phyloP scores from a whole-genome alignment of 1,140 invertebrate species.

The Brachionus asplanchnoidis region DNA sequence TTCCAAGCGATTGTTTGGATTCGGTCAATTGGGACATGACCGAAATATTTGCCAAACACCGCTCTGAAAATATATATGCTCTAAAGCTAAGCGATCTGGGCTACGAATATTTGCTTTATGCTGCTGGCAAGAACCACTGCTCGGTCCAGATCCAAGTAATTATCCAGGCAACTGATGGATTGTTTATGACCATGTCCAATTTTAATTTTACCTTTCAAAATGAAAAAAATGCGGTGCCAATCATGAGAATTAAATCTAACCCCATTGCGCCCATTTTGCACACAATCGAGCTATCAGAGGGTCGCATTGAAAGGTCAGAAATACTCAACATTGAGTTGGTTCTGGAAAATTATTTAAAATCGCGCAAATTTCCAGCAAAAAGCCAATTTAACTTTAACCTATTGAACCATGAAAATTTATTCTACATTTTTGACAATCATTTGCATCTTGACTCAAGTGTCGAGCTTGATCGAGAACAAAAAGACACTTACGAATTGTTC shows the following conservation, averaged over 20 bases:
- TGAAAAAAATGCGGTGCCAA: not conserved
- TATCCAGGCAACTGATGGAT: not conserved
- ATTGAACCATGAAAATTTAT: not conserved
- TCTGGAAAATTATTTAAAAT: not conserved
- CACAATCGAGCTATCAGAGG: not conserved
- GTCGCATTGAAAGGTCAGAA: not conserved
- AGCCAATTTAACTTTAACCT: not conserved
- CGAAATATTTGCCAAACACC: not conserved
- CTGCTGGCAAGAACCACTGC: not conserved
- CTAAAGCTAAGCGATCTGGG: not conserved
- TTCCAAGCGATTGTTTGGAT: not conserved
- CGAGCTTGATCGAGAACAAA: not conserved
- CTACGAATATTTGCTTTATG: not conserved
- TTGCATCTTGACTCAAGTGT: not conserved
- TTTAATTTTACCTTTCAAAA: not conserved
- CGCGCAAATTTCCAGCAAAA: not conserved
- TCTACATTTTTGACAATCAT: not conserved
- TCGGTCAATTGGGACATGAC: not conserved
- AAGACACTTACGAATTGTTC: conserved; percentile 33
- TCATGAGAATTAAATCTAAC: not conserved
- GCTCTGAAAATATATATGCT: not conserved
- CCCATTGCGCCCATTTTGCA: conserved; percentile 5
- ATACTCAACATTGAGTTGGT: not conserved
- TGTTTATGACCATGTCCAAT: not conserved
- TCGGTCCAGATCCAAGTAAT: not conserved